These are phyloP conservation scores for Chionoecetes opilio DNA, from an alignment of 1,140 invertebrate species.

Conservation along the genomic window DNA sequence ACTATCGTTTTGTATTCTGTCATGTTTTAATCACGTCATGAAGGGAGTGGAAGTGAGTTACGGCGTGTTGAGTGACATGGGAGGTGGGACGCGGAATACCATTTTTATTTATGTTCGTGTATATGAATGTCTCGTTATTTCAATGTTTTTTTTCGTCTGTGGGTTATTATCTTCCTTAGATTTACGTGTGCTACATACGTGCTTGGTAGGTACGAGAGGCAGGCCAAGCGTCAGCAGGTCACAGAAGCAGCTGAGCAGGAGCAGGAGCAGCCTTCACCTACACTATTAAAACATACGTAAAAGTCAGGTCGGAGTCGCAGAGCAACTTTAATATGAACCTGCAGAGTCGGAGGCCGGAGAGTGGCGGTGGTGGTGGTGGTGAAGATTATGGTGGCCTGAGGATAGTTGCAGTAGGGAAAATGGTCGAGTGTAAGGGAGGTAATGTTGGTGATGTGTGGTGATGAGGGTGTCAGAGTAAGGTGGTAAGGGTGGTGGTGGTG, in stretches of 20 bases:
- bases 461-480: conserved; percentile 8
- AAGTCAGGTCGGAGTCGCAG: neutral
- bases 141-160: too few relatives aligned
- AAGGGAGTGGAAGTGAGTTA: neutral
- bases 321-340: conserved; percentile 46
- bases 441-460: conserved; percentile 6
- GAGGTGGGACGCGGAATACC: neutral
- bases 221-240: neutral
- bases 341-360: neutral
- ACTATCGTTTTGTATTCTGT: neutral
- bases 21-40: neutral
- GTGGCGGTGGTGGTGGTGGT: neutral
- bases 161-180: too few relatives aligned
- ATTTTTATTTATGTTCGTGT: too few relatives aligned
- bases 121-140: neutral
- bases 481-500: conserved; percentile 9
- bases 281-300: conserved; percentile 55
- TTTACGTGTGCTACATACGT: too few relatives aligned
- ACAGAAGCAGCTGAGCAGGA: neutral
- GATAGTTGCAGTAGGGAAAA: neutral
- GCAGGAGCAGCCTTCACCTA: neutral
- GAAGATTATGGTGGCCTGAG: neutral
- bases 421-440: conserved; percentile 23
- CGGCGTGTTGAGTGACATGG: neutral
- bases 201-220: neutral